Evolutionary conservation across 2,113 vertebrate species (phyloP).

Genomic region (Peromyscus leucopus): DNA sequence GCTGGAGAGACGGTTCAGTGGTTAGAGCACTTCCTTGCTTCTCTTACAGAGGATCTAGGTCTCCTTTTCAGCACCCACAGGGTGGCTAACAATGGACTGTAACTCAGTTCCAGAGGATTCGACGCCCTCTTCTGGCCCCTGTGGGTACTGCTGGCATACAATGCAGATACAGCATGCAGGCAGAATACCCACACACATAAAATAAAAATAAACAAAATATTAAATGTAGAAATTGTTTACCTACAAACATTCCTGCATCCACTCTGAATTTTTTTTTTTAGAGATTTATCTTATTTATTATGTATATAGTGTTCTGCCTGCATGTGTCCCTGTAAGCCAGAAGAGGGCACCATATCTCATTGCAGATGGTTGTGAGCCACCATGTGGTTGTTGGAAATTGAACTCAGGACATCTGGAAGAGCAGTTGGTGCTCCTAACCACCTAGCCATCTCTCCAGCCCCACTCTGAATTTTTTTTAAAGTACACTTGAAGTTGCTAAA

Average conservation of each 20-base stretch:
- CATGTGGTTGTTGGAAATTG: no score
- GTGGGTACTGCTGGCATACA: not conserved
- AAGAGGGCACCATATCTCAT: no score
- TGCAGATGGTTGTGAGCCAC: no score
- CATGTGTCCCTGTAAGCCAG: no score
- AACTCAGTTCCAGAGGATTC: not conserved
- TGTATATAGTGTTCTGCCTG: no score
- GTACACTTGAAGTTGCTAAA: not conserved
- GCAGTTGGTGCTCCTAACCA: no score
- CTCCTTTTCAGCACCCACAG: not conserved
- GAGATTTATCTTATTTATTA: no score
- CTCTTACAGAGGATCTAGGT: not conserved
- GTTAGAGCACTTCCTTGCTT: not conserved
- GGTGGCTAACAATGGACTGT: not conserved
- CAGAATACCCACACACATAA: not conserved
- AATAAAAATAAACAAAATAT: not conserved
- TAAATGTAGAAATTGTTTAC: not conserved
- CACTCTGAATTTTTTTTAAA: not conserved
- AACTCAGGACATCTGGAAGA: no score
- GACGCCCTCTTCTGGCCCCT: not conserved
- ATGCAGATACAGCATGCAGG: not conserved
- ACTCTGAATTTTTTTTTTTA: no score
- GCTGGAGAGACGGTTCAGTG: not conserved
- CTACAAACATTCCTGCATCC: not conserved
- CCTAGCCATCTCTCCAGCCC: no score